These are phyloP conservation scores for Gobiocypris rarus DNA, from an alignment of 2,113 vertebrate genomes.

Conservation along the genomic window DNA sequence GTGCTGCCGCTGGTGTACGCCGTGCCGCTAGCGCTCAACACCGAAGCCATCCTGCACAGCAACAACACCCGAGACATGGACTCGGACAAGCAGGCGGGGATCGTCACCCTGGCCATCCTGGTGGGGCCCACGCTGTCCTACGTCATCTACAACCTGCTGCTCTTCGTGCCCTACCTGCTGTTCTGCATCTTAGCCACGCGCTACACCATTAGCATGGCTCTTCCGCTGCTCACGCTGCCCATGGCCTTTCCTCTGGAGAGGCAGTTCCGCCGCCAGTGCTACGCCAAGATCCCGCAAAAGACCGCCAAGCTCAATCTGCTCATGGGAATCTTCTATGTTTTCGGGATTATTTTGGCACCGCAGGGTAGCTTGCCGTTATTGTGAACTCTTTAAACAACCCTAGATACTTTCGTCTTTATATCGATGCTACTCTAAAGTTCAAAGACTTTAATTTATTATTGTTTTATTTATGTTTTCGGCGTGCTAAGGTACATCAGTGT, in stretches of 20 bases:
- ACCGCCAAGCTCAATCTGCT: conserved; percentile 96
- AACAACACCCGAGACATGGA: conserved; percentile 99
- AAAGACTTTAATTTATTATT: conserved; percentile 9
- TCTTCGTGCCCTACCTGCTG: conserved; percentile 91
- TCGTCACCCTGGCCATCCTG: conserved; percentile 96
- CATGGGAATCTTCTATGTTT: conserved; percentile 95
- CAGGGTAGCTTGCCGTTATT: conserved; percentile 85
- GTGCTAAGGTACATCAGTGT: background rate
- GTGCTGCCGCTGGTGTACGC: conserved; percentile 91
- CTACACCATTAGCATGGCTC: conserved; percentile 93
- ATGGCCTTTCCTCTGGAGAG: conserved; percentile 94
- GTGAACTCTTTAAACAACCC: conserved; percentile 68
- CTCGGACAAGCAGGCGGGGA: conserved; percentile 91
- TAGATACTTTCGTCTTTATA: conserved; percentile 63
- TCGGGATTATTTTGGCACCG: conserved; percentile 89
- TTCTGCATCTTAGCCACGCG: conserved; percentile 92
- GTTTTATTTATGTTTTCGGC: conserved; percentile 11
- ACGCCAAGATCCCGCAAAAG: conserved; percentile 90
- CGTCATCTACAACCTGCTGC: conserved; percentile 87
- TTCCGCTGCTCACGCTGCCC: conserved; percentile 92
- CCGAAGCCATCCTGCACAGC: conserved; percentile 96
- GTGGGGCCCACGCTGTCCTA: conserved; percentile 91
- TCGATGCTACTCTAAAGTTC: background rate
- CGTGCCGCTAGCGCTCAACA: conserved; percentile 91
- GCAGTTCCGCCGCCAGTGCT: conserved; percentile 89